A percentile compares a stretch with the other conserved stretches of the same genome.
Conservation (phyloP, 1,140 invertebrate genomes). For the Panonychus citri region DNA sequence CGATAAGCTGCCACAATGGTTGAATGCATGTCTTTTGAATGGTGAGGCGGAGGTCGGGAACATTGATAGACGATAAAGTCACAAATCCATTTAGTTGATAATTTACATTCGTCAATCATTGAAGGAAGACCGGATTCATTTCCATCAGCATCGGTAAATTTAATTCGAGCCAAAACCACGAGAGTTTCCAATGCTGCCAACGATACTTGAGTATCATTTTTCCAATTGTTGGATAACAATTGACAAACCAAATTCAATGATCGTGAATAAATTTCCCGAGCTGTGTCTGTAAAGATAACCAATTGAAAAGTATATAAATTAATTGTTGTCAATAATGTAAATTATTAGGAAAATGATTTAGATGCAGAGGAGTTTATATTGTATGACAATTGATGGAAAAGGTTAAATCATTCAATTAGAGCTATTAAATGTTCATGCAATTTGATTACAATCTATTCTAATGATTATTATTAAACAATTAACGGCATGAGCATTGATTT, state of each 20-base stretch:
- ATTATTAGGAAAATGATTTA: no score
- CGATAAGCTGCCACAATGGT: slow-evolving; percentile 84
- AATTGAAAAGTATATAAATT: no score
- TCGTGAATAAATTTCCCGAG: neutral
- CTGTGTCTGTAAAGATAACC: slow-evolving; percentile 1
- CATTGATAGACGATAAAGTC: slow-evolving; percentile 93
- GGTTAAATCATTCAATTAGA: no score
- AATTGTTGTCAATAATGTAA: no score
- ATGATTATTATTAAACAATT: no score
- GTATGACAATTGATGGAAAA: no score
- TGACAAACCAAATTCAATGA: slow-evolving; percentile 4
- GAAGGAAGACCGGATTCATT: neutral
- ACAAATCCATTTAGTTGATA: slow-evolving; percentile 90
- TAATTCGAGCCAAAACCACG: slow-evolving; percentile 58
- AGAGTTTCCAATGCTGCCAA: slow-evolving; percentile 75
- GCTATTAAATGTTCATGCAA: no score
- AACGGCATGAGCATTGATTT: no score
- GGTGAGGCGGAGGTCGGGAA: slow-evolving; percentile 71
- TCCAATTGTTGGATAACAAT: slow-evolving; percentile 2
- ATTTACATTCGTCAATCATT: slow-evolving; percentile 39
- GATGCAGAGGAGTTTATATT: no score
- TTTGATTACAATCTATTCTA: no score
- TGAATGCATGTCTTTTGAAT: slow-evolving; percentile 93
- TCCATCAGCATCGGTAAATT: slow-evolving; percentile 56
- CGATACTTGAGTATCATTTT: slow-evolving; percentile 53